These are phyloP conservation scores for Laterallus jamaicensis DNA, from an alignment of 2,113 vertebrate species.

Conservation along the genomic window DNA sequence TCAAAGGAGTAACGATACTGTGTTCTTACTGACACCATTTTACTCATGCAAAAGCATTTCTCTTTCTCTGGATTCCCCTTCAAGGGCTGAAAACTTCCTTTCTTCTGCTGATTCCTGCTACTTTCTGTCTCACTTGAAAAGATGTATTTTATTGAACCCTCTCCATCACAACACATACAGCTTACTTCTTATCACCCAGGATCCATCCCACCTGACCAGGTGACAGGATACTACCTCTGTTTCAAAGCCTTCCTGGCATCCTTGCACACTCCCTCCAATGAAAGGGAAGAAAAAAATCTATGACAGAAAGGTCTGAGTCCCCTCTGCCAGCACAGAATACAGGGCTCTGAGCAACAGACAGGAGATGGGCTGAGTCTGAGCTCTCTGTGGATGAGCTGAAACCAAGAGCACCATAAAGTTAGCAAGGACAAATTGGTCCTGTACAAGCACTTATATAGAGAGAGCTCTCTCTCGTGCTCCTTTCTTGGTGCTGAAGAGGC, in stretches of 20 bases:
- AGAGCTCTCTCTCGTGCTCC: neutral
- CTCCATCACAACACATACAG: neutral
- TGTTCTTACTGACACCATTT: neutral
- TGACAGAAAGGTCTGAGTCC: neutral
- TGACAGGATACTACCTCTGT: neutral
- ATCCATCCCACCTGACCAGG: neutral
- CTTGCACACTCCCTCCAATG: neutral
- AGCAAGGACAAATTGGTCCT: neutral
- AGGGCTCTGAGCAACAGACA: neutral
- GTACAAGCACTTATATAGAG: neutral
- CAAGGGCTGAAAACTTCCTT: conserved; percentile 7
- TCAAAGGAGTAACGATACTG: neutral
- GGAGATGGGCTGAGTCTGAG: neutral
- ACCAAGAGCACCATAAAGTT: neutral
- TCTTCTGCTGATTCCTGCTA: neutral
- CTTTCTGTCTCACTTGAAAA: conserved; percentile 1
- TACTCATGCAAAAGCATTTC: neutral
- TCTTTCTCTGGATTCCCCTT: neutral
- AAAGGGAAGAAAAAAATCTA: neutral
- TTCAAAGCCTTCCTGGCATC: neutral
- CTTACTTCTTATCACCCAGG: neutral
- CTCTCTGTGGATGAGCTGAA: neutral
- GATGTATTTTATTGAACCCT: neutral
- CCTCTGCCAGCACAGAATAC: neutral
- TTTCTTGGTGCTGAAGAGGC: neutral